Percentiles rank a stretch among this genome's conserved stretches.
Evolutionary conservation across 2,888 invertebrate species (phyloP).

Genomic region (Caenorhabditis sp.): DNA sequence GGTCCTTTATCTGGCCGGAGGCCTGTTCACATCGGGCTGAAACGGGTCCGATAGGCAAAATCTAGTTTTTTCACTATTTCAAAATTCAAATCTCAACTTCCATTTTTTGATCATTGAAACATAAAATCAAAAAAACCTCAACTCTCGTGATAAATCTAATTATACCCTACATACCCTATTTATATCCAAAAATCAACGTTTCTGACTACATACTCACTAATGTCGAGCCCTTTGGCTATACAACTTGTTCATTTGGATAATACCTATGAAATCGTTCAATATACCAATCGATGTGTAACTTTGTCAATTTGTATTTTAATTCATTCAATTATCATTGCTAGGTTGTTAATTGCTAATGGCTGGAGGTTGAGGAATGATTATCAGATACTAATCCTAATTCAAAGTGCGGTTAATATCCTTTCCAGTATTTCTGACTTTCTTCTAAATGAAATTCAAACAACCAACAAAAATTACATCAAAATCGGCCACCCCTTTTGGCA

Average conservation of each 20-base stretch:
- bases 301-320: conserved; percentile 7
- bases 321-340: conserved; percentile 3
- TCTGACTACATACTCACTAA: no score
- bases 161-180: no score
- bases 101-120: no score
- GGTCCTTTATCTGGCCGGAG: no score
- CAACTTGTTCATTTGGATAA: neutral
- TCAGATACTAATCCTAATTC: conserved; percentile 19
- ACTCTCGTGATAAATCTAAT: no score
- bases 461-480: conserved; percentile 7
- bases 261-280: conserved; percentile 12
- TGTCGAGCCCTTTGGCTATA: neutral
- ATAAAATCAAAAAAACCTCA: no score
- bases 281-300: conserved; percentile 8
- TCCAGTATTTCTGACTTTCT: conserved; percentile 10
- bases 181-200: no score
- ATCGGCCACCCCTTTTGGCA: conserved; percentile 26
- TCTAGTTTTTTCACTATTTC: no score
- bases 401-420: conserved; percentile 11
- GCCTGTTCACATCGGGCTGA: no score
- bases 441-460: conserved; percentile 24
- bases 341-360: conserved; percentile 7
- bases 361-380: conserved; percentile 14
- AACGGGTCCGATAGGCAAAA: no score
- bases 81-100: no score